phyloP scores from a whole-genome alignment of 2,888 invertebrate species.

The Biston betularia region DNA sequence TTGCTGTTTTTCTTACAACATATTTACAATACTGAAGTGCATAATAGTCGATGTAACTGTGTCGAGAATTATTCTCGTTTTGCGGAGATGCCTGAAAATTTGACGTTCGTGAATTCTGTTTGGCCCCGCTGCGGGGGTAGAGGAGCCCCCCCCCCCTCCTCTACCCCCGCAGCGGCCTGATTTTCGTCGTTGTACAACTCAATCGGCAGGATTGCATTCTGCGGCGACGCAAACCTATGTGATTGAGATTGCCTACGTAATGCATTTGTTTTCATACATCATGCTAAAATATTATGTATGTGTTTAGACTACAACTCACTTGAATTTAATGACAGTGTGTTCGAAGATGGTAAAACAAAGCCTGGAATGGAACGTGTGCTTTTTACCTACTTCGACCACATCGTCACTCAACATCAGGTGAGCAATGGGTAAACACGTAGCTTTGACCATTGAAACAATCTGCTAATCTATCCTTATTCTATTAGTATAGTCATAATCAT shows the following conservation, averaged over 20 bases:
- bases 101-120: conserved; percentile 19
- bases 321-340: too few relatives aligned
- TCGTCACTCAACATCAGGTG: too few relatives aligned
- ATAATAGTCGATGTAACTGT: conserved; percentile 17
- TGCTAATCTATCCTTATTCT: too few relatives aligned
- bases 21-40: background rate
- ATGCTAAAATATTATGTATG: background rate
- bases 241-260: conserved; percentile 22
- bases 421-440: too few relatives aligned
- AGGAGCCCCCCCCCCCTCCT: too few relatives aligned
- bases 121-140: background rate
- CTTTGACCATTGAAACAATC: too few relatives aligned
- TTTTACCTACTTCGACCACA: too few relatives aligned
- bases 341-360: too few relatives aligned
- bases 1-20: background rate
- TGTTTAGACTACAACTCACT: too few relatives aligned
- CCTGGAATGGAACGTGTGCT: too few relatives aligned
- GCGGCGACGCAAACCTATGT: conserved; percentile 33
- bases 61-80: background rate
- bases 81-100: conserved; percentile 2
- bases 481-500: too few relatives aligned
- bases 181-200: conserved; percentile 35
- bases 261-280: conserved; percentile 16
- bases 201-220: conserved; percentile 38
- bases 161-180: conserved; percentile 26